Percentiles rank a stretch among this genome's conserved stretches.
Conservation (phyloP, 2,888 invertebrate genomes). For the Apeira syringaria region DNA sequence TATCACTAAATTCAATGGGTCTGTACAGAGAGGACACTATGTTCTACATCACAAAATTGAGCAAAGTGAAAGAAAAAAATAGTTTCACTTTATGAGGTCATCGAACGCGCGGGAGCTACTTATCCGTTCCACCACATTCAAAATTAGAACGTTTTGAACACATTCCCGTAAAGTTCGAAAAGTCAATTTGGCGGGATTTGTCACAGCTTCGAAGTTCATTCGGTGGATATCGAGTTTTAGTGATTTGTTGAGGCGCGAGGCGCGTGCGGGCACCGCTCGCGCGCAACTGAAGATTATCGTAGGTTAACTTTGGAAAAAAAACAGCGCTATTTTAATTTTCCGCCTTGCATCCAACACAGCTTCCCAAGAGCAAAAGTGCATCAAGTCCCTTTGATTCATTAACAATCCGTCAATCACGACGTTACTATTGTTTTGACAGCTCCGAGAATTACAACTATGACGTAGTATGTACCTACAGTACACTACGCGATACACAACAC, state of each 20-base stretch:
- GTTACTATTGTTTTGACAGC: conserved; percentile 72
- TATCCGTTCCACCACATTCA: conserved; percentile 54
- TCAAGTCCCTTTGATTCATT: conserved; percentile 28
- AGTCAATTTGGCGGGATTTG: conserved; percentile 52
- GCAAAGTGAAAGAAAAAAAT: conserved; percentile 64
- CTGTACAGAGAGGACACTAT: conserved; percentile 75
- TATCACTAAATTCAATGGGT: conserved; percentile 69
- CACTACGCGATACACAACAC: conserved; percentile 42
- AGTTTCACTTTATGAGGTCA: conserved; percentile 68
- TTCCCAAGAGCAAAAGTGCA: conserved; percentile 59
- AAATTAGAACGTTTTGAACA: conserved; percentile 55
- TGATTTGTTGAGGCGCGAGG: conserved; percentile 51
- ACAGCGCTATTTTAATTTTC: conserved; percentile 77
- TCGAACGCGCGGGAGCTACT: conserved; percentile 53
- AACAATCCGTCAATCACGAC: conserved; percentile 42
- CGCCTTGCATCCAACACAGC: conserved; percentile 58
- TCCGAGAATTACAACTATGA: conserved; percentile 47
- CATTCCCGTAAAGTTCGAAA: conserved; percentile 51
- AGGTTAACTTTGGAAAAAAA: conserved; percentile 79
- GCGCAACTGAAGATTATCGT: conserved; percentile 81
- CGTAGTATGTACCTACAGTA: too few species aligned
- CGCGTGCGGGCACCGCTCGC: conserved; percentile 73
- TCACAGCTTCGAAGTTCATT: conserved; percentile 55
- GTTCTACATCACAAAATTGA: conserved; percentile 78
- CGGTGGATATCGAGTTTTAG: conserved; percentile 61